Base-by-base conservation (phyloP, 1,140 invertebrate genomes). In the Lordiphosa collinella region DNA sequence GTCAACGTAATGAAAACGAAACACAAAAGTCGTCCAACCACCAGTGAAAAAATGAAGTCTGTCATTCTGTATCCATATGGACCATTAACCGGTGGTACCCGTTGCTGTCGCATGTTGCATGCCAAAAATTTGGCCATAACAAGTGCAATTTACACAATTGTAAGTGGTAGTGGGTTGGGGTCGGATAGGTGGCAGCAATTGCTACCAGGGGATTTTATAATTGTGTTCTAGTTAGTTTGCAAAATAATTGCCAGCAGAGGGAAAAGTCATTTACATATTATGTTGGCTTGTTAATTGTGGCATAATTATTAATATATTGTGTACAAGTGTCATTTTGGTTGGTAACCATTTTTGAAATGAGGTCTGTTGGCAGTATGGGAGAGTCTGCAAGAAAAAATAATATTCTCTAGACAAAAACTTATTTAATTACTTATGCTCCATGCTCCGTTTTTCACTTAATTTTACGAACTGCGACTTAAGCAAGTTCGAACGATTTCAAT, bases 81-180 rank as follows among this genome's bases (percentile, higher is more conserved):
- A 63, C 88, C 89, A 61, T 74, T 89, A 50, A 89, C 87, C 32
- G 88, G 85, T 29, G 84, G 85, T 38, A 86, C 86, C 52, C 88
- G 90, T 46, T 93, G 92, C 84, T 91, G 92, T 74, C 90, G 92
- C 57, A 88, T 93, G 66, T 69, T 91, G 64, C 91, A 93, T 87
- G 91, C 92, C 58, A 92, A 92, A 82, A 92, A 93, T 86, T 91
- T 93, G 60, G 92, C 93, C 46, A 91, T 93, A 78, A 91, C 91
- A 60, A 92, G 92, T 84, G 92, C 92, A 57, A 90, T 93, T 68
- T 93, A 93, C 79, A 92, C 92, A 64, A 89, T 93, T 90, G 92
- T 92, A 88, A 92, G 92, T 91, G 35, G 29, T n/a, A 50, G 51
- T 32, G 14, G 16, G 38, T n/a, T n/a, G n/a, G 7, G 31, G 14